These are phyloP conservation scores for Oryzias curvinotus DNA, from an alignment of 2,113 vertebrate genomes.

Conservation along the genomic window DNA sequence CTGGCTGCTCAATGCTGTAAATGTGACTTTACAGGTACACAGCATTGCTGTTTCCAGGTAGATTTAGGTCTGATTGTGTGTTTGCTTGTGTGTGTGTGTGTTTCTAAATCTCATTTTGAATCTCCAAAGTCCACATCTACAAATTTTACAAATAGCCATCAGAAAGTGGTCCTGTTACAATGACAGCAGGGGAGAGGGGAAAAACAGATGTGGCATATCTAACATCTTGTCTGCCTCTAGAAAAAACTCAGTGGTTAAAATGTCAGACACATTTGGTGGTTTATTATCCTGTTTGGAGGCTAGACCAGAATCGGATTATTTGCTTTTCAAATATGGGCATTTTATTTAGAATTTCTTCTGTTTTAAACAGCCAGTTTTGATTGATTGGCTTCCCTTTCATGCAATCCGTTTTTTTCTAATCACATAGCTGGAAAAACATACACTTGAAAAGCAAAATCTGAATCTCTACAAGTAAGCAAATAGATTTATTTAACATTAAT, in stretches of 20 bases:
- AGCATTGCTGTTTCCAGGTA: conserved; percentile 1
- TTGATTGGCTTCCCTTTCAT: background rate
- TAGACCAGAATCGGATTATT: background rate
- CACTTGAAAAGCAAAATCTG: background rate
- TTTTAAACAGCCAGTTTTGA: background rate
- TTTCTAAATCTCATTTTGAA: background rate
- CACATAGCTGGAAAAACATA: background rate
- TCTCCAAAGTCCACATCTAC: background rate
- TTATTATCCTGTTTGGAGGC: background rate
- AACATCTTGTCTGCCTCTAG: background rate
- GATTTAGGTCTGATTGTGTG: background rate
- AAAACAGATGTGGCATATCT: background rate
- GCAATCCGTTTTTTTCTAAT: background rate
- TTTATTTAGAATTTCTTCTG: background rate
- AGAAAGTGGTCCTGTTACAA: background rate
- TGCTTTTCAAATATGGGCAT: background rate
- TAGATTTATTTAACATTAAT: background rate
- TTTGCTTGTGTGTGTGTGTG: background rate
- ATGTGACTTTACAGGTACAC: conserved; percentile 4
- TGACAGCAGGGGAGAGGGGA: background rate
- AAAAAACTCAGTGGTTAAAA: background rate
- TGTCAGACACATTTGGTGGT: background rate
- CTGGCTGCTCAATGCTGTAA: conserved; percentile 1
- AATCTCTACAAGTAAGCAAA: background rate
- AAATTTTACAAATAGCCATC: background rate